phyloP scores from a whole-genome alignment of 2,113 vertebrate species.

The Leucoraja erinaceus region DNA sequence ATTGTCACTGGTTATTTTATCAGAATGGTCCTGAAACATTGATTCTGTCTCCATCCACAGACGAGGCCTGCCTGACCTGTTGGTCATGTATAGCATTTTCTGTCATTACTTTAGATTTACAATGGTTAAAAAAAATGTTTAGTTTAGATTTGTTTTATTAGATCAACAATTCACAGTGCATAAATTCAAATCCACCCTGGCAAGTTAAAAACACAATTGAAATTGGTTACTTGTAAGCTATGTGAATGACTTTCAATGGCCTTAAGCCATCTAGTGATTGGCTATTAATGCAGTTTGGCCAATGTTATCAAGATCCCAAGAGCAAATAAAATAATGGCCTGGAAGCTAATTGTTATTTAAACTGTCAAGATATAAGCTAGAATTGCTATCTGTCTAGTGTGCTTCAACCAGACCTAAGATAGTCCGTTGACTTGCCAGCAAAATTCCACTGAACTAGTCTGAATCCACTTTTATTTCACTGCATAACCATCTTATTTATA shows the following conservation, averaged over 20 bases:
- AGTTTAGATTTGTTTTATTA: too few species aligned
- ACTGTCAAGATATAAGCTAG: neutral
- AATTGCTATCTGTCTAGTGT: neutral
- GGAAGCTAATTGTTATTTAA: neutral
- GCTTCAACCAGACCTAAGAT: neutral
- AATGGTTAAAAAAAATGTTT: too few species aligned
- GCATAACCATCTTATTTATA: neutral
- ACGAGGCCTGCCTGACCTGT: too few species aligned
- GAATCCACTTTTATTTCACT: neutral
- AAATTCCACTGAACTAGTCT: neutral
- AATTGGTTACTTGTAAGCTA: neutral
- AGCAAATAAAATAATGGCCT: neutral
- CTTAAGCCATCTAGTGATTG: neutral
- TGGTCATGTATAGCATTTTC: too few species aligned
- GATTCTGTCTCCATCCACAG: too few species aligned
- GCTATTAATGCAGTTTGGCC: neutral
- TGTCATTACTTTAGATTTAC: too few species aligned
- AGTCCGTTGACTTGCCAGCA: neutral
- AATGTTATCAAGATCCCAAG: neutral
- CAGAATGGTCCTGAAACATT: too few species aligned
- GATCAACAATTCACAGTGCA: too few species aligned
- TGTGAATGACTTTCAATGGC: neutral
- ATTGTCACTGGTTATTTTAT: too few species aligned
- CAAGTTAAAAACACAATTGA: neutral
- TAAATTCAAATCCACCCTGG: neutral